phyloP scores from a whole-genome alignment of 2,888 invertebrate genomes.

The Leptodirus hochenwartii region DNA sequence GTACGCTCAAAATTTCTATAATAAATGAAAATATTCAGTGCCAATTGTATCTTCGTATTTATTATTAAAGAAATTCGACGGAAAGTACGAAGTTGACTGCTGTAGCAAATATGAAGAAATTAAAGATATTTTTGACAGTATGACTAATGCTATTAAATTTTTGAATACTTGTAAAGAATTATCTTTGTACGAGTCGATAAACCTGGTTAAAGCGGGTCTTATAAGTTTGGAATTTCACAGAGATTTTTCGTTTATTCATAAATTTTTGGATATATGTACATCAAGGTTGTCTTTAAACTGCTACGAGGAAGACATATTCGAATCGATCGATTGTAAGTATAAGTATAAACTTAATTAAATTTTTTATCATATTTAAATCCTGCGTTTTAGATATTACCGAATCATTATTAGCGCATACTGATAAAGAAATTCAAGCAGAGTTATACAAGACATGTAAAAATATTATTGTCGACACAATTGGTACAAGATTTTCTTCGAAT shows the following conservation, averaged over 20 bases:
- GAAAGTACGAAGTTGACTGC: constrained; percentile 21
- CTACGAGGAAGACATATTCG: constrained; percentile 13
- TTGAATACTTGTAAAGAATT: constrained; percentile 22
- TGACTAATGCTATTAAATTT: constrained; percentile 28
- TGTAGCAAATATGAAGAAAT: constrained; percentile 27
- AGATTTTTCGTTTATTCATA: constrained; percentile 31
- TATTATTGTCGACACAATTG: constrained; percentile 34
- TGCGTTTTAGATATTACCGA: constrained; percentile 27
- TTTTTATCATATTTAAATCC: constrained; percentile 7
- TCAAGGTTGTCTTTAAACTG: constrained; percentile 17
- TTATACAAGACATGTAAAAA: constrained; percentile 36
- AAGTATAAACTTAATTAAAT: too few species aligned
- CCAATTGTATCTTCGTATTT: constrained; percentile 4
- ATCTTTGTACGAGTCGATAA: constrained; percentile 24
- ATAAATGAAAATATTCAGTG: not conserved
- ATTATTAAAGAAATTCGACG: constrained; percentile 26
- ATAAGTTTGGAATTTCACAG: constrained; percentile 39
- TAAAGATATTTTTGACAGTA: constrained; percentile 26
- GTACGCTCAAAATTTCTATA: constrained; percentile 19
- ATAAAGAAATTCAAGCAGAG: constrained; percentile 32
- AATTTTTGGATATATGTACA: constrained; percentile 19
- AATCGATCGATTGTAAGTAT: constrained; percentile 6
- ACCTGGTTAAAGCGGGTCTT: constrained; percentile 32
- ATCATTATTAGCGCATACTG: constrained; percentile 36
- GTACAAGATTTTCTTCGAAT: constrained; percentile 34